Conservation (phyloP, 2,113 vertebrate genomes). For the Ovibos moschatus region DNA sequence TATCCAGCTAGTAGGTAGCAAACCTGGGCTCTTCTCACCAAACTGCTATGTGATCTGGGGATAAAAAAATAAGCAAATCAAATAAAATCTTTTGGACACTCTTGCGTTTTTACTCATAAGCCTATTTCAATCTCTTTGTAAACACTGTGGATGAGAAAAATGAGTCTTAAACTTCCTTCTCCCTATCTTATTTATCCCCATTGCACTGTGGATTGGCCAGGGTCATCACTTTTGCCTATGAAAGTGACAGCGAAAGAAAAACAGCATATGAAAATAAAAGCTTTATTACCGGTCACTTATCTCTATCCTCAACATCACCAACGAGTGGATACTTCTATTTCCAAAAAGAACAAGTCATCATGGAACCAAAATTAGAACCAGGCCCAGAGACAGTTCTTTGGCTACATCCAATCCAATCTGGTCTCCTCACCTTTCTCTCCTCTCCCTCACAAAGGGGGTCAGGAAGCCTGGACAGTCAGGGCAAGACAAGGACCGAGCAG, state of each 20-base stretch:
- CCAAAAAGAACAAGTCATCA: background rate
- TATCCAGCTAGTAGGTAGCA: background rate
- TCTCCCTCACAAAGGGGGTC: background rate
- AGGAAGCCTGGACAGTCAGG: background rate
- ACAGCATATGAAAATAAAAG: background rate
- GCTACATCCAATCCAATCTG: background rate
- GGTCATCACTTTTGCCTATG: background rate
- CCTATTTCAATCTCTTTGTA: background rate
- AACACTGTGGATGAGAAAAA: background rate
- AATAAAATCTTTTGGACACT: background rate
- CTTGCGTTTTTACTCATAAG: background rate
- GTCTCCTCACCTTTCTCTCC: background rate
- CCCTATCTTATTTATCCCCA: background rate
- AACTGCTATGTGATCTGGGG: background rate
- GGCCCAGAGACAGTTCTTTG: background rate
- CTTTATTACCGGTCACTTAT: background rate
- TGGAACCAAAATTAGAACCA: background rate
- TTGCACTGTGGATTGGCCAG: background rate
- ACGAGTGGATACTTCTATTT: background rate
- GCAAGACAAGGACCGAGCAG: background rate
- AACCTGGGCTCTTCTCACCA: background rate
- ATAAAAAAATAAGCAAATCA: background rate
- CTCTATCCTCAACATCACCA: background rate
- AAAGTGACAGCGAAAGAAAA: background rate
- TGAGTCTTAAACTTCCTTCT: background rate